Conservation (phyloP, 2,797 vertebrate species). For the Myotis vivesi region DNA sequence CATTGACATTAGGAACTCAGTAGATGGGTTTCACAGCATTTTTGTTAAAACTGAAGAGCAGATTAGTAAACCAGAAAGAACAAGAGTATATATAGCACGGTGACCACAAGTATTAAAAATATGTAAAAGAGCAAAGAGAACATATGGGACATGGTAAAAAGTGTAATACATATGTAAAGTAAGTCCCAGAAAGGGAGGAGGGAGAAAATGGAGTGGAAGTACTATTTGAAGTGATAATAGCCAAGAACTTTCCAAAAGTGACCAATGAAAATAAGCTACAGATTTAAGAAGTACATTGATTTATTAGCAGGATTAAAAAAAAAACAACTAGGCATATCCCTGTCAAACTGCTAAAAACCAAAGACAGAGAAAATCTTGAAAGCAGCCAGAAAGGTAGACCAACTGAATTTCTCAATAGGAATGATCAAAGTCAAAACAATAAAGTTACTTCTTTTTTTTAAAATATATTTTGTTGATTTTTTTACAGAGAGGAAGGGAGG, state of each 20-base stretch:
- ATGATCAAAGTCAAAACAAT: not conserved
- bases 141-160: not conserved
- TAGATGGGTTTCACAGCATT: not conserved
- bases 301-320: not conserved
- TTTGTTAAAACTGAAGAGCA: slow-evolving; percentile 11
- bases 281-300: not conserved
- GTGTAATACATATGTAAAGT: not conserved
- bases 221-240: not conserved
- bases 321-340: no score
- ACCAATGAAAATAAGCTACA: slow-evolving; percentile 22
- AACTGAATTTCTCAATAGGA: not conserved
- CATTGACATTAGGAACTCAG: not conserved
- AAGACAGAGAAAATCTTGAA: slow-evolving; percentile 19
- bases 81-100: not conserved
- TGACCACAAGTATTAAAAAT: not conserved
- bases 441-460: not conserved
- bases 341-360: not conserved
- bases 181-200: not conserved
- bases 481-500: no score
- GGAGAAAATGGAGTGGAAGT: not conserved
- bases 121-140: not conserved
- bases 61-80: not conserved
- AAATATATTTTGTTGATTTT: no score
- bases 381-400: not conserved
- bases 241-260: slow-evolving; percentile 16